phyloP scores from a whole-genome alignment of 2,797 vertebrate genomes.

The Mallotus villosus region DNA sequence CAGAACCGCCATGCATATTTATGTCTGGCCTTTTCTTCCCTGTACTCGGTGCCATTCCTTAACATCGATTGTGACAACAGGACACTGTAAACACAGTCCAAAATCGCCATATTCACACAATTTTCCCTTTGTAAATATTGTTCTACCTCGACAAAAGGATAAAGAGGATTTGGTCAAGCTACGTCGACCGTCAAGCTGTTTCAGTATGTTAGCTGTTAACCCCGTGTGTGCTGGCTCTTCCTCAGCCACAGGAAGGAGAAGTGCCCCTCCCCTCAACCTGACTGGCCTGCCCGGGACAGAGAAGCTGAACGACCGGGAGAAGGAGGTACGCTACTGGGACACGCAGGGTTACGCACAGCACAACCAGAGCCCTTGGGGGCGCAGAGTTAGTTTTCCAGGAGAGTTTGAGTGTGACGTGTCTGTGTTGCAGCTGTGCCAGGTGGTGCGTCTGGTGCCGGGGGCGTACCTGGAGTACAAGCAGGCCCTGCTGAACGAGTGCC shows the following conservation, averaged over 20 bases:
- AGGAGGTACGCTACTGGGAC: constrained; percentile 82
- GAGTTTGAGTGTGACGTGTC: constrained; percentile 18
- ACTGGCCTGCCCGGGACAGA: constrained; percentile 96
- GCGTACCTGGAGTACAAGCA: constrained; percentile 98
- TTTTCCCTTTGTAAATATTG: constrained; percentile 41
- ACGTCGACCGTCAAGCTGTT: background rate
- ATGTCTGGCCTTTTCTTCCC: constrained; percentile 27
- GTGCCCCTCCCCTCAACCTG: constrained; percentile 93
- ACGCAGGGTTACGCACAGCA: background rate
- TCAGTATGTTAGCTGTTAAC: constrained; percentile 30
- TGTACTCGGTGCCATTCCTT: constrained; percentile 27
- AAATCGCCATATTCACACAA: constrained; percentile 44
- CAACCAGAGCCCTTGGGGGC: too few relatives aligned
- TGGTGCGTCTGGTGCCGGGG: constrained; percentile 95
- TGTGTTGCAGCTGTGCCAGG: constrained; percentile 88
- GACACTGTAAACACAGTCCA: constrained; percentile 15
- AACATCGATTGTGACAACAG: constrained; percentile 37
- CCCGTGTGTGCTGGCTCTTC: constrained; percentile 11
- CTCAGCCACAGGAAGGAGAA: constrained; percentile 83
- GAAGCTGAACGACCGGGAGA: constrained; percentile 96
- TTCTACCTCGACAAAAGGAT: constrained; percentile 28
- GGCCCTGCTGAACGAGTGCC: constrained; percentile 92
- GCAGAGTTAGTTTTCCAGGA: too few relatives aligned
- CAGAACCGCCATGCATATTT: constrained; percentile 31
- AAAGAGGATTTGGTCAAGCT: constrained; percentile 27